Evolutionary conservation across 2,797 vertebrate species (phyloP).

Genomic region (Alectoris magna): DNA sequence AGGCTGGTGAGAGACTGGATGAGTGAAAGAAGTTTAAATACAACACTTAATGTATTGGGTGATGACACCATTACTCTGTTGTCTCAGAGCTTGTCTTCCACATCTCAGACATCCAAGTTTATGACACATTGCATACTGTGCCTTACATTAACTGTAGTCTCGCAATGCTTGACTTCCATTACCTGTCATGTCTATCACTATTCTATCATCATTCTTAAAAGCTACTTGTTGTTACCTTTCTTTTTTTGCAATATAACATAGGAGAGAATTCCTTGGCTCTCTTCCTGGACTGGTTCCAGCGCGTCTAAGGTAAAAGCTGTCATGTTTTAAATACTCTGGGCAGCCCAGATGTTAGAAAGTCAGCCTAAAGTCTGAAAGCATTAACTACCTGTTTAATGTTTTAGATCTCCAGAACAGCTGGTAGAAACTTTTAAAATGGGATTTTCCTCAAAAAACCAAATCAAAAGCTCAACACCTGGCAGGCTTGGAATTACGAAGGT

Average conservation of each 20-base stretch:
- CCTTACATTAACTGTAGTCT: background rate
- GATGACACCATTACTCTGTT: background rate
- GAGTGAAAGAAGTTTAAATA: background rate
- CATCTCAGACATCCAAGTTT: background rate
- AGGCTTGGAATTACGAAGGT: background rate
- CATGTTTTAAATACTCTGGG: background rate
- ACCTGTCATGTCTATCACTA: background rate
- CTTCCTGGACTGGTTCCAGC: background rate
- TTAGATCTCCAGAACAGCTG: background rate
- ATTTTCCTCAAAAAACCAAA: too few species aligned
- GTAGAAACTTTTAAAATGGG: background rate
- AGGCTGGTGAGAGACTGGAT: background rate
- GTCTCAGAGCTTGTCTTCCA: background rate
- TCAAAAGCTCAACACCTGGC: background rate
- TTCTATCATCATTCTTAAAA: background rate
- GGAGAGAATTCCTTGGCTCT: background rate
- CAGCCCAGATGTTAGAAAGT: background rate
- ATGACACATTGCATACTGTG: background rate
- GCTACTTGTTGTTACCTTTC: background rate
- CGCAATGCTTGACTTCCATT: background rate
- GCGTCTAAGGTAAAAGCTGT: background rate
- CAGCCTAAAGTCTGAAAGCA: background rate
- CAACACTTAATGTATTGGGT: background rate
- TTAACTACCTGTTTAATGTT: background rate
- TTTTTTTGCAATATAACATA: background rate